Base-by-base conservation (phyloP, 2,797 vertebrate genomes). In the Mormyrops attenuatus region DNA sequence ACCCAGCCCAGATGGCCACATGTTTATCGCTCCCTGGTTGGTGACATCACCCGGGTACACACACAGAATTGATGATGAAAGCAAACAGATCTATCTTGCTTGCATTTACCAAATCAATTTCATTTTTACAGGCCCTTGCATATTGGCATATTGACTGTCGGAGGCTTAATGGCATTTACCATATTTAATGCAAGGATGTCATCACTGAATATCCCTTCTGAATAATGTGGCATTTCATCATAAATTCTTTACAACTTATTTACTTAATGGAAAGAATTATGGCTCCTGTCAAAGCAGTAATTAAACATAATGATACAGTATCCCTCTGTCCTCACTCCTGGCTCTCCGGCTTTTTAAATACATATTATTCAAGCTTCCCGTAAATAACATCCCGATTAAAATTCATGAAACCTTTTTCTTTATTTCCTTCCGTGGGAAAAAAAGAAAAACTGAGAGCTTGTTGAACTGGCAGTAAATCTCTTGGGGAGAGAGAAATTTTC, bases 51-150 rank as follows among this genome's bases (percentile, higher is more conserved):
- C 97, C 97, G 95, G 94, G 97, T 93, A 95, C 94, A 95, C 95
- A 93, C 94, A 95, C 95, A 95, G 97, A 98, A 99, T 97, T 98
- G 98, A 99, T 98, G 98, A 99, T 98, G 98, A 98, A 99, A 98
- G 98, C 97, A 98, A 99, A 98, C 97, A 98, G 97, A 99, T 99
- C 97, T 98, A 97, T 99, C 98, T 98, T 96, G 96, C 97, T 98
- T 97, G 97, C 97, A 98, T 98, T 98, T 98, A 97, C 96, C 97
- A 97, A 99, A 99, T 99, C 98, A 98, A 98, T 99, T 98, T 97
- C 97, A 97, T 98, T 99, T 96, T 98, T 98, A 98, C 97, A 97
- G 97, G 97, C 97, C 94, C 52, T 94, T 96, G 96, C 97, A 97
- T 98, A 96, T 98, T 98, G 98, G 97, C 98, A 98, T 99, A 99